phyloP scores from a whole-genome alignment of 1,140 invertebrate species.

The Zaprionus capensis region DNA sequence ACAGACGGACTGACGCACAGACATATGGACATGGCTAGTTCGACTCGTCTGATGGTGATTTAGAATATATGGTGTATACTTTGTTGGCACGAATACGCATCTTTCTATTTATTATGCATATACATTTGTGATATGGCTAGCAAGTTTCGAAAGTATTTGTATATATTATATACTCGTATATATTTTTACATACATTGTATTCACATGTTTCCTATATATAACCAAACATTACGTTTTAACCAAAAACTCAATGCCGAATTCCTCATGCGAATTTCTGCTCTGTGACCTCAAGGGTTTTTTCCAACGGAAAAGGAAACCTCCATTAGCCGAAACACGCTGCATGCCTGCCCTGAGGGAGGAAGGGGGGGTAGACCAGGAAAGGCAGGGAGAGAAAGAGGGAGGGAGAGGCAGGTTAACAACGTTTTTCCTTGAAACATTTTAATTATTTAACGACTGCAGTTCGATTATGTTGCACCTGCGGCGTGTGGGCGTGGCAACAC shows the following conservation, averaged over 20 bases:
- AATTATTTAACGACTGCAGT: slow-evolving; percentile 47
- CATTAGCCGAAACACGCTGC: slow-evolving; percentile 37
- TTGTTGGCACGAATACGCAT: too few species aligned
- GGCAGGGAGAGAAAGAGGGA: neutral
- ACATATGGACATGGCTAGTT: too few species aligned
- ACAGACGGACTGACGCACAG: too few species aligned
- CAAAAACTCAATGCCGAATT: neutral
- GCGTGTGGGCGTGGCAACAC: neutral
- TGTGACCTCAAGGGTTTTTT: slow-evolving; percentile 16
- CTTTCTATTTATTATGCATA: too few species aligned
- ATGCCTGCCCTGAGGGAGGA: neutral
- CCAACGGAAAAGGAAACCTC: slow-evolving; percentile 30
- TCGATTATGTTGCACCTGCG: slow-evolving; percentile 31
- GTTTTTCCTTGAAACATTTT: slow-evolving; percentile 36
- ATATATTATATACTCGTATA: too few species aligned
- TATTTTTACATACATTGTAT: neutral
- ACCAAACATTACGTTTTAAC: neutral
- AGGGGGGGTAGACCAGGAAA: neutral
- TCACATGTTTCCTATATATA: neutral
- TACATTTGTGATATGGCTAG: too few species aligned
- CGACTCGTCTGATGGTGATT: too few species aligned
- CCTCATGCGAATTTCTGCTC: neutral
- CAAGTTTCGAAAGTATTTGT: too few species aligned
- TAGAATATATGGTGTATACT: too few species aligned
- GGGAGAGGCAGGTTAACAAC: neutral